A percentile compares a stretch with the other conserved stretches of the same genome.
These are phyloP conservation scores for Scatophagus argus DNA, from an alignment of 2,113 vertebrate species.

Conservation along the genomic window DNA sequence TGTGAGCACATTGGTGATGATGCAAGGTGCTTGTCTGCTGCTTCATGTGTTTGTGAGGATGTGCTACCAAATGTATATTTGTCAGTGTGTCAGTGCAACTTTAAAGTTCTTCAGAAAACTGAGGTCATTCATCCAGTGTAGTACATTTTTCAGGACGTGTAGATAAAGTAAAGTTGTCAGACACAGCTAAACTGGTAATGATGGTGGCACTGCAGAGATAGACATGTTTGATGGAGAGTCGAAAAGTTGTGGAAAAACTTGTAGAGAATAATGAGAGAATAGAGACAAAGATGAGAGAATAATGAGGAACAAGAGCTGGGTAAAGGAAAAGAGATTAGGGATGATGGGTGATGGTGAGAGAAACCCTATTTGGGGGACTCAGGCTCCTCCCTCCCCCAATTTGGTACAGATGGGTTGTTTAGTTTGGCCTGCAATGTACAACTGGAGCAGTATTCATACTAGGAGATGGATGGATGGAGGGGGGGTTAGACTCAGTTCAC, in stretches of 20 bases:
- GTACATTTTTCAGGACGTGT: not conserved
- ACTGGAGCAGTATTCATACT: constrained; percentile 67
- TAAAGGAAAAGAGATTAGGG: not conserved
- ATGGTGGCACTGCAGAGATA: not conserved
- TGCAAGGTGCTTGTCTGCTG: constrained; percentile 13
- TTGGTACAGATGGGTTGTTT: constrained; percentile 59
- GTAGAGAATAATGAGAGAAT: not conserved
- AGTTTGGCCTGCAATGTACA: constrained; percentile 62
- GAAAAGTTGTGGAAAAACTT: constrained; percentile 7
- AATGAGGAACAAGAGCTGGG: not conserved
- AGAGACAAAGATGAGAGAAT: not conserved
- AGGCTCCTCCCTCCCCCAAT: constrained; percentile 21
- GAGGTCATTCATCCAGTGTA: not conserved
- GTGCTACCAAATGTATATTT: not conserved
- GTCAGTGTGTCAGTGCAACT: constrained; percentile 7
- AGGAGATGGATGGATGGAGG: constrained; percentile 64
- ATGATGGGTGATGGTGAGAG: constrained; percentile 32
- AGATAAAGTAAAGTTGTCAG: constrained; percentile 36
- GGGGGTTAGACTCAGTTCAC: constrained; percentile 64
- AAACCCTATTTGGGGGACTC: constrained; percentile 15
- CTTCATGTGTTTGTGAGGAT: not conserved
- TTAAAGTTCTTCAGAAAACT: constrained; percentile 2
- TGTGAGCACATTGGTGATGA: constrained; percentile 17
- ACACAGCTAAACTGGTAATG: constrained; percentile 27
- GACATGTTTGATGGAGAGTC: not conserved